Conservation (phyloP, 2,888 invertebrate species). For the Bedellia somnulentella region DNA sequence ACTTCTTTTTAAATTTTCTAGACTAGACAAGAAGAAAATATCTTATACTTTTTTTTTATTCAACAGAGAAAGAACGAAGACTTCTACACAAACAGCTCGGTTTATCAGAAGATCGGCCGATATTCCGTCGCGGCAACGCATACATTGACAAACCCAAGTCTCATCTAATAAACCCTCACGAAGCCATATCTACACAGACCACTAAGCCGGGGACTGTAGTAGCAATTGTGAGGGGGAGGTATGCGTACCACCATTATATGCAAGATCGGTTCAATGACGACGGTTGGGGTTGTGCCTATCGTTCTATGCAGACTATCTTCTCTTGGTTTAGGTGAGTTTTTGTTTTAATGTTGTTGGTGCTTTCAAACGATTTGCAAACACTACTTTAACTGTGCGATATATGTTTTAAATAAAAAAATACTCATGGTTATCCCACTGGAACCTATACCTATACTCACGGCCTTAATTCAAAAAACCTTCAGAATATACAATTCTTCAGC, state of each 20-base stretch:
- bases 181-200: slow-evolving; percentile 50
- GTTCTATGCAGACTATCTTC: slow-evolving; percentile 93
- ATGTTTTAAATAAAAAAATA: too few relatives aligned
- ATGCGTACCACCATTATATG: slow-evolving; percentile 96
- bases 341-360: background rate
- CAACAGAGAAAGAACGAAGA: slow-evolving; percentile 63
- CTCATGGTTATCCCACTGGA: too few relatives aligned
- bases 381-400: too few relatives aligned
- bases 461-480: too few relatives aligned
- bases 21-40: too few relatives aligned
- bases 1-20: too few relatives aligned
- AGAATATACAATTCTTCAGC: too few relatives aligned
- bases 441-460: too few relatives aligned
- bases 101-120: slow-evolving; percentile 68
- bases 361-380: background rate
- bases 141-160: slow-evolving; percentile 55
- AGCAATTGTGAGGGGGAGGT: slow-evolving; percentile 76
- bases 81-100: slow-evolving; percentile 72
- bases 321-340: slow-evolving; percentile 83
- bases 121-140: slow-evolving; percentile 74
- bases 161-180: slow-evolving; percentile 75
- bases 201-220: slow-evolving; percentile 21
- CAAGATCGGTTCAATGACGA: slow-evolving; percentile 92
- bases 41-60: too few relatives aligned
- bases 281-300: slow-evolving; percentile 99